Evolutionary conservation across 2,888 invertebrate genomes (phyloP).

Genomic region (Pollenia amentaria): DNA sequence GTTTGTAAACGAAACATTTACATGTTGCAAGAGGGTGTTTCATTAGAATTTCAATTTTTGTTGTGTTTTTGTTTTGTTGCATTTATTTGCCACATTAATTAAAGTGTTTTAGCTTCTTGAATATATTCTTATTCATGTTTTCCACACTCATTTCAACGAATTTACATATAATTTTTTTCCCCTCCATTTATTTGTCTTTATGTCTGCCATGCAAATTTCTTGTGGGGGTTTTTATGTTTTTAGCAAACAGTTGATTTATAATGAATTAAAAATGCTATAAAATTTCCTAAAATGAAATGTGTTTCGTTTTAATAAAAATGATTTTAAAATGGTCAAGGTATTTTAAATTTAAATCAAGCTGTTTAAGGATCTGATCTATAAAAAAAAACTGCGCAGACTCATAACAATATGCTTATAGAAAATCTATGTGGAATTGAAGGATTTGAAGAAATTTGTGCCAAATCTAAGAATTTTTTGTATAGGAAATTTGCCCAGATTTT

Average conservation of each 20-base stretch:
- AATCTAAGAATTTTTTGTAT: neutral
- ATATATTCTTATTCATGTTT: conserved; percentile 39
- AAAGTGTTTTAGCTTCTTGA: conserved; percentile 44
- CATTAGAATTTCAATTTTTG: conserved; percentile 51
- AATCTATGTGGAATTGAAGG: neutral
- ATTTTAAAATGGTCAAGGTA: too few species aligned
- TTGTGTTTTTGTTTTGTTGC: conserved; percentile 46
- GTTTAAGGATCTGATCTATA: too few species aligned
- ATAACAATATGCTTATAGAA: neutral
- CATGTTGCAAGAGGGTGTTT: conserved; percentile 60
- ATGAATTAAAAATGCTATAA: too few species aligned
- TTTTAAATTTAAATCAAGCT: too few species aligned
- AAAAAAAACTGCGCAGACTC: too few species aligned
- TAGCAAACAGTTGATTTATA: neutral
- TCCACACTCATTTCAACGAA: conserved; percentile 34
- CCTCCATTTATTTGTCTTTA: conserved; percentile 69
- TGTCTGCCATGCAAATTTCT: conserved; percentile 73
- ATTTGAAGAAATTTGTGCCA: neutral
- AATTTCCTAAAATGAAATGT: too few species aligned
- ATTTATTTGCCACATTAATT: conserved; percentile 57
- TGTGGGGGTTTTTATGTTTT: conserved; percentile 27
- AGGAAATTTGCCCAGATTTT: neutral
- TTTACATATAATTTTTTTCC: conserved; percentile 41
- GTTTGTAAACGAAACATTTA: conserved; percentile 28
- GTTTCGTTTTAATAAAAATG: too few species aligned